phyloP scores from a whole-genome alignment of 1,140 invertebrate species.

The Idris sp. region DNA sequence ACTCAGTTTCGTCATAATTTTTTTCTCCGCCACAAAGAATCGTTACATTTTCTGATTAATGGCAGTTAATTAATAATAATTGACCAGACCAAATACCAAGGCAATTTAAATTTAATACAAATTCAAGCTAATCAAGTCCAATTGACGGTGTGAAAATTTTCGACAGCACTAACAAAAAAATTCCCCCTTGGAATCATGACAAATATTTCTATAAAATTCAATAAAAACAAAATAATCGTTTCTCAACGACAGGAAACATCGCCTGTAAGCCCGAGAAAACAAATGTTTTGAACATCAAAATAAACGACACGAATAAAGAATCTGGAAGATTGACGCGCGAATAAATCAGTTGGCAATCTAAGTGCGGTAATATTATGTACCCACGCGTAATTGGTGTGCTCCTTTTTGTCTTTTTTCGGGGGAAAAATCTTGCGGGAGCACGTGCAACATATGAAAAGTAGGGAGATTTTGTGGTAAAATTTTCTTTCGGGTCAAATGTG shows the following conservation, averaged over 20 bases:
- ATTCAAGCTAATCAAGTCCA: slow-evolving; percentile 11
- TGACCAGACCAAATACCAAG: no score
- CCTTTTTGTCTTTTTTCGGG: no score
- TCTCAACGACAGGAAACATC: slow-evolving; percentile 9
- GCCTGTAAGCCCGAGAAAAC: slow-evolving; percentile 13
- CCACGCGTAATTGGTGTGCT: slow-evolving; percentile 39
- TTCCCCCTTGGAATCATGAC: slow-evolving; percentile 10
- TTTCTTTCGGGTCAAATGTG: slow-evolving; percentile 44
- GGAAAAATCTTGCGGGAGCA: slow-evolving; percentile 43
- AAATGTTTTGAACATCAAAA: slow-evolving; percentile 37
- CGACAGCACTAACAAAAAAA: background rate
- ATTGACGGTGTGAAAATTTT: no score
- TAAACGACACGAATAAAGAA: slow-evolving; percentile 45
- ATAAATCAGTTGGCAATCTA: slow-evolving; percentile 29
- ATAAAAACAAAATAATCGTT: slow-evolving; percentile 40
- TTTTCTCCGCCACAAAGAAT: no score
- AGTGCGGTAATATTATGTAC: slow-evolving; percentile 47
- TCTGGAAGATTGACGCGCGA: slow-evolving; percentile 22
- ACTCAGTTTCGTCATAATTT: no score
- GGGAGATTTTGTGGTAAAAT: slow-evolving; percentile 37
- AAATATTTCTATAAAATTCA: slow-evolving; percentile 26
- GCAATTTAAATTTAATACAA: no score
- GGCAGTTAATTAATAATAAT: no score
- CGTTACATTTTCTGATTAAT: no score
- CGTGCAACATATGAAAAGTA: slow-evolving; percentile 50